These are phyloP conservation scores for Acronicta leporina DNA, from an alignment of 2,888 invertebrate genomes.

Conservation along the genomic window DNA sequence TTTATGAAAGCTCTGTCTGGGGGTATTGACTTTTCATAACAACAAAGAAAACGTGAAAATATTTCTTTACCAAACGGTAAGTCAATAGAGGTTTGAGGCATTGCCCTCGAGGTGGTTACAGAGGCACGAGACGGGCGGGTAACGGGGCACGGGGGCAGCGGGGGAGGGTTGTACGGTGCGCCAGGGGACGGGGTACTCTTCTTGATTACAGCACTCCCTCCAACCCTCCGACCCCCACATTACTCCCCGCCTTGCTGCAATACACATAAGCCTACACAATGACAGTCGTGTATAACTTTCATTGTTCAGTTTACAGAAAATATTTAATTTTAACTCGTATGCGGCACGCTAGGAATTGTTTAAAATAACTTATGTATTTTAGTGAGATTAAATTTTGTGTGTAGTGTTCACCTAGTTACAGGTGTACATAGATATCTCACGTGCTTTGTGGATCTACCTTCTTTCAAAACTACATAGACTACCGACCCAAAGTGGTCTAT, in stretches of 20 bases:
- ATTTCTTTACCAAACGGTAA: constrained; percentile 81
- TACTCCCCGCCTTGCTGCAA: constrained; percentile 72
- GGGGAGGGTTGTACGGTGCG: constrained; percentile 57
- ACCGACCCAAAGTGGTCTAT: too few species aligned
- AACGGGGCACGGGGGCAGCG: constrained; percentile 51
- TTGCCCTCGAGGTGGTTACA: constrained; percentile 81
- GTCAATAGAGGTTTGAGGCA: constrained; percentile 88
- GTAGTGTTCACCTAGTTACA: background rate
- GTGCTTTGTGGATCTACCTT: too few species aligned
- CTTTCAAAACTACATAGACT: too few species aligned
- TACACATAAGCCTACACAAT: constrained; percentile 80
- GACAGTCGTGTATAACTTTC: constrained; percentile 70
- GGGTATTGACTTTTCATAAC: constrained; percentile 77
- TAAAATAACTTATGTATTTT: constrained; percentile 21
- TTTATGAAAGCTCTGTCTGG: constrained; percentile 34
- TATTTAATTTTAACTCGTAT: constrained; percentile 52
- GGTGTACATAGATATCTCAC: too few species aligned
- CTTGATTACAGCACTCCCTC: constrained; percentile 87
- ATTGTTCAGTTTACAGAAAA: constrained; percentile 63
- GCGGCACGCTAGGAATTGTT: constrained; percentile 17
- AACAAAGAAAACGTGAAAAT: constrained; percentile 82
- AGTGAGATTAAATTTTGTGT: constrained; percentile 13
- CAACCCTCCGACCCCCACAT: constrained; percentile 63
- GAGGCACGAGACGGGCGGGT: constrained; percentile 58
- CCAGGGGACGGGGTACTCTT: constrained; percentile 88